A percentile compares a stretch with the other conserved stretches of the same genome.
Conservation (phyloP, 2,113 vertebrate species). For the Sander vitreus region DNA sequence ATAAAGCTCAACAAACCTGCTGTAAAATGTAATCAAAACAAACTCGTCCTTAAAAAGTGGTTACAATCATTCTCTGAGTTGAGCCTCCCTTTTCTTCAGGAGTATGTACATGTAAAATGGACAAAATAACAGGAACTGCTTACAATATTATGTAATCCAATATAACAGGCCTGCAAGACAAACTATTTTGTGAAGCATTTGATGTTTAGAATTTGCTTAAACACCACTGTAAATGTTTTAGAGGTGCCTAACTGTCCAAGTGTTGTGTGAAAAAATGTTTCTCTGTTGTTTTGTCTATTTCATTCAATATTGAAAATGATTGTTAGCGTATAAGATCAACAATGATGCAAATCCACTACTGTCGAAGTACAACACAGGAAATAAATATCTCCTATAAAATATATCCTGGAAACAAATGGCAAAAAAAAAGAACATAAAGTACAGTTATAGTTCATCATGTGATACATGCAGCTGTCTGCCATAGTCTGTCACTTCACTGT, state of each 20-base stretch:
- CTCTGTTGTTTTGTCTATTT: not conserved
- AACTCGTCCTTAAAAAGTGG: not conserved
- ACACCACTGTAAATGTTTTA: not conserved
- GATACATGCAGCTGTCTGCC: slow-evolving; percentile 87
- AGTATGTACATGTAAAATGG: not conserved
- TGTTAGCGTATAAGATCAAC: not conserved
- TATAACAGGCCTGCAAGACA: not conserved
- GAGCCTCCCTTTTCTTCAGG: not conserved
- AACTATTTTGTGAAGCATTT: not conserved
- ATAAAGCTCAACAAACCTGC: not conserved
- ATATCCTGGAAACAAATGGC: not conserved
- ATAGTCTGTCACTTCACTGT: slow-evolving; percentile 97
- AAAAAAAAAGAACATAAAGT: not conserved
- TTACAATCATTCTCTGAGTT: not conserved
- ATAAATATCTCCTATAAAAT: too few species aligned
- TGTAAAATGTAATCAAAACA: not conserved
- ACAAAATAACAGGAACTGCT: slow-evolving; percentile 3
- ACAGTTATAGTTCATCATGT: slow-evolving; percentile 81
- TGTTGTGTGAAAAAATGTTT: not conserved
- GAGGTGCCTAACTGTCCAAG: rapidly evolving
- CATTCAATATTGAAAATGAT: not conserved
- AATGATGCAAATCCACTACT: not conserved
- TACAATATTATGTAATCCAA: not conserved
- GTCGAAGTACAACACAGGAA: not conserved
- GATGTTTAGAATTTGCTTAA: not conserved